Evolutionary conservation across 2,113 vertebrate genomes (phyloP).

Genomic region (Heterotilapia buettikoferi): DNA sequence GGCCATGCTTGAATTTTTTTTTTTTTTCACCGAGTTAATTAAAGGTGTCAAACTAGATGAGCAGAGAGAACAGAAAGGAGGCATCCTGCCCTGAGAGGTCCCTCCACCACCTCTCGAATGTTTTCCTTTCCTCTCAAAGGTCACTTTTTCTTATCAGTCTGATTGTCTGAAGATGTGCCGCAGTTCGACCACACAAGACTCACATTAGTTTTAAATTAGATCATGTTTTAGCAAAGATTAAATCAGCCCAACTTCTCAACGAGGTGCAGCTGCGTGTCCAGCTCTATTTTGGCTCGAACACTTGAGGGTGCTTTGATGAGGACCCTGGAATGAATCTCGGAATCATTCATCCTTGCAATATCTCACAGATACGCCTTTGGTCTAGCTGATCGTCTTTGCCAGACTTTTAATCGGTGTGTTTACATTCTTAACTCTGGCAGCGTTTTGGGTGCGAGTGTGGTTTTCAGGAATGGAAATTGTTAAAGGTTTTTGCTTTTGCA

Average conservation of each 20-base stretch:
- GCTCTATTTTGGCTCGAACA: conserved; percentile 46
- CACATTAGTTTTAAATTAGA: conserved; percentile 63
- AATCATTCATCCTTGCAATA: conserved; percentile 17
- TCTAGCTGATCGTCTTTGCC: conserved; percentile 17
- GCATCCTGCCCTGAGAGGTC: neutral
- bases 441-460: neutral
- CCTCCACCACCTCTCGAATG: neutral
- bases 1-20: neutral
- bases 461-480: conserved; percentile 25
- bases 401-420: neutral
- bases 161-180: conserved; percentile 24
- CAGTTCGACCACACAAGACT: conserved; percentile 44
- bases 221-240: conserved; percentile 66
- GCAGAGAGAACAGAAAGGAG: neutral
- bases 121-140: neutral
- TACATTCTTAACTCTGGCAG: conserved; percentile 14
- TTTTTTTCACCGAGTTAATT: neutral
- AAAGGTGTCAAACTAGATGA: neutral
- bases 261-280: conserved; percentile 58
- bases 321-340: conserved; percentile 23
- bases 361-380: conserved; percentile 27
- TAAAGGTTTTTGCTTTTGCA: neutral
- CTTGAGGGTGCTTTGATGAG: conserved; percentile 58
- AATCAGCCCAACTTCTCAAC: conserved; percentile 54
- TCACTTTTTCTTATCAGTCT: conserved; percentile 30